Percentiles rank a stretch among this genome's conserved stretches.
These are phyloP conservation scores for Phocoena sinus DNA, from an alignment of 2,113 vertebrate genomes.

Conservation along the genomic window DNA sequence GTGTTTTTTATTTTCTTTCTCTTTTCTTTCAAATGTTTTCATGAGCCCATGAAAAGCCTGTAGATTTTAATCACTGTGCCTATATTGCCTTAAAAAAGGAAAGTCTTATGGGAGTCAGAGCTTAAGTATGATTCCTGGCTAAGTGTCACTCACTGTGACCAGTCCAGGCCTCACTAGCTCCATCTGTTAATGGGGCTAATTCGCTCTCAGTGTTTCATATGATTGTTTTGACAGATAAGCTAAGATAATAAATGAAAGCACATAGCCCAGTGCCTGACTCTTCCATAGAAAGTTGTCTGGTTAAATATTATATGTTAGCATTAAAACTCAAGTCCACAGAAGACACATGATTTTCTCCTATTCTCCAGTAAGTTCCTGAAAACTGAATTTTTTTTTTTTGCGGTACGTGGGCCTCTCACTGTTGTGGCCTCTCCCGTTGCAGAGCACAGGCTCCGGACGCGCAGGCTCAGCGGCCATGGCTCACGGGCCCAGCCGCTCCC, in stretches of 20 bases:
- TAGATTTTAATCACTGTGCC: fast-evolving
- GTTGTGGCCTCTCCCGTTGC: no score
- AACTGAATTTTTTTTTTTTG: background rate
- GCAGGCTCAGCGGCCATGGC: no score
- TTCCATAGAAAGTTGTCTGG: background rate
- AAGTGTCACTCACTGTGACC: background rate
- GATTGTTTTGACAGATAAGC: background rate
- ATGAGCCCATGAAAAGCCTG: background rate
- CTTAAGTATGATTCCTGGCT: background rate
- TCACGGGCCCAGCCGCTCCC: no score
- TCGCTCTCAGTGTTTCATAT: background rate
- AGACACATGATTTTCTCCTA: background rate
- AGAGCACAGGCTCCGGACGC: no score
- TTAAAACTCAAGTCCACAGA: background rate
- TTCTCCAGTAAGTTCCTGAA: background rate
- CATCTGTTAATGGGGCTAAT: background rate
- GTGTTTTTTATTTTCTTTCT: background rate
- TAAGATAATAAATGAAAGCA: background rate
- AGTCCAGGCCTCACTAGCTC: background rate
- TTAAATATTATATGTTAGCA: background rate
- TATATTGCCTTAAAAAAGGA: background rate
- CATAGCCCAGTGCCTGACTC: background rate
- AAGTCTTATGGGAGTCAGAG: background rate
- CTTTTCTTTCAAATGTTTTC: background rate
- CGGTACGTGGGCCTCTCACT: no score